Evolutionary conservation across 2,797 vertebrate species (phyloP).

Genomic region (Syngnathus acus): DNA sequence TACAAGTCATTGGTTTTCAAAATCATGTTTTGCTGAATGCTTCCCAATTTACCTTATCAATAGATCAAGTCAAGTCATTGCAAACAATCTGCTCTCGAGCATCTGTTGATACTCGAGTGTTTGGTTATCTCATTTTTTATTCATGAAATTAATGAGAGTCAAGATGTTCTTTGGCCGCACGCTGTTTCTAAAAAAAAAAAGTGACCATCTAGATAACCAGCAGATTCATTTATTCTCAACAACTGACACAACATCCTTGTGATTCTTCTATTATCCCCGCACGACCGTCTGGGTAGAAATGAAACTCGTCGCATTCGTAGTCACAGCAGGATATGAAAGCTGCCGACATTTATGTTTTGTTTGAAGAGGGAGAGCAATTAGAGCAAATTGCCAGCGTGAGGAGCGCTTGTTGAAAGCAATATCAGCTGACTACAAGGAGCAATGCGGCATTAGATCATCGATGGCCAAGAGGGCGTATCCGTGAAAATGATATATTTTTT

Average conservation of each 20-base stretch:
- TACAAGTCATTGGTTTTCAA: background rate
- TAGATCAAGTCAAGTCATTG: background rate
- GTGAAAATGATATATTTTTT: too few relatives aligned
- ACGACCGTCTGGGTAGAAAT: background rate
- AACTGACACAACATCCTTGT: slow-evolving; percentile 1
- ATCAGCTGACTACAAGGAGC: slow-evolving; percentile 1
- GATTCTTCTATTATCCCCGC: background rate
- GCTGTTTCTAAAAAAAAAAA: background rate
- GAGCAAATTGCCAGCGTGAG: slow-evolving; percentile 4
- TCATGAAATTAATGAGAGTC: background rate
- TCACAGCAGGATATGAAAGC: slow-evolving; percentile 5
- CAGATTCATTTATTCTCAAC: background rate
- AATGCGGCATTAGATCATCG: background rate
- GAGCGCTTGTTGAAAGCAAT: slow-evolving; percentile 4
- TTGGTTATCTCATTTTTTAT: background rate
- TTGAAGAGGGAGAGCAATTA: slow-evolving; percentile 5
- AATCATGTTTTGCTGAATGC: background rate
- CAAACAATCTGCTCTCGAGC: background rate
- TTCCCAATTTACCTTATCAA: background rate
- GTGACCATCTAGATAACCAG: background rate
- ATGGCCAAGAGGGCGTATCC: background rate
- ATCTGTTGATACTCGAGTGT: too few relatives aligned
- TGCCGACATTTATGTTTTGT: background rate
- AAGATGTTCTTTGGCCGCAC: background rate
- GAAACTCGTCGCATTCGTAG: slow-evolving; percentile 1